phyloP scores from a whole-genome alignment of 2,113 vertebrate genomes.

The Ammodytes dubius region DNA sequence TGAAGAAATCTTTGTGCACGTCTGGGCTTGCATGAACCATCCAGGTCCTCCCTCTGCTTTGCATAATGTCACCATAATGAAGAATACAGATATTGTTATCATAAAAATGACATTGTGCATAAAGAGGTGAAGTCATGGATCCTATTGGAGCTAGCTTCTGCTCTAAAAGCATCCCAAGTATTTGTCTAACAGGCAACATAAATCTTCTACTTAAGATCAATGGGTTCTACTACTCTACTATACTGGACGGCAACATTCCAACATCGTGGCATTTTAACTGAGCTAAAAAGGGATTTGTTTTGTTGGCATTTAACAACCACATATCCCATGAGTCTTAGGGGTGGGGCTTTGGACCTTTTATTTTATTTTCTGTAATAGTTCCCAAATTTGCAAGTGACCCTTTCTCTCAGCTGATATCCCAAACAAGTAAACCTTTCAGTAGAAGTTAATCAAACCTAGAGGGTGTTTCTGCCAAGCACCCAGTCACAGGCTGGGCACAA shows the following conservation, averaged over 20 bases:
- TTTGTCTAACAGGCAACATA: neutral
- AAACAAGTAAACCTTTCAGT: neutral
- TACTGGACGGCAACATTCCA: neutral
- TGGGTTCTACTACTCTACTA: neutral
- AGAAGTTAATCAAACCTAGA: neutral
- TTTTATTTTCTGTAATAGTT: neutral
- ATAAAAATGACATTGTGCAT: too few relatives aligned
- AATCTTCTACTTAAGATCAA: neutral
- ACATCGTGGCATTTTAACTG: neutral
- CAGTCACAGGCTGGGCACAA: neutral
- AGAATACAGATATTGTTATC: neutral
- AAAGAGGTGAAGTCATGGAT: neutral
- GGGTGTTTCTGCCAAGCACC: neutral
- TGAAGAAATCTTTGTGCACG: constrained; percentile 1
- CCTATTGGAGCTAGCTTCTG: neutral
- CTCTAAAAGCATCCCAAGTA: neutral
- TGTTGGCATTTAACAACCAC: neutral
- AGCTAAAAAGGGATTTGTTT: neutral
- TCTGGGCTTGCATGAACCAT: neutral
- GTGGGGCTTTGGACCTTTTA: neutral
- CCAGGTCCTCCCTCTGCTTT: neutral
- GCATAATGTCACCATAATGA: neutral
- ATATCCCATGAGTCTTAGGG: neutral
- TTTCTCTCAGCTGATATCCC: neutral
- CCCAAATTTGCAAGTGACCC: neutral